phyloP scores from a whole-genome alignment of 2,113 vertebrate species.

The Tinamus guttatus region DNA sequence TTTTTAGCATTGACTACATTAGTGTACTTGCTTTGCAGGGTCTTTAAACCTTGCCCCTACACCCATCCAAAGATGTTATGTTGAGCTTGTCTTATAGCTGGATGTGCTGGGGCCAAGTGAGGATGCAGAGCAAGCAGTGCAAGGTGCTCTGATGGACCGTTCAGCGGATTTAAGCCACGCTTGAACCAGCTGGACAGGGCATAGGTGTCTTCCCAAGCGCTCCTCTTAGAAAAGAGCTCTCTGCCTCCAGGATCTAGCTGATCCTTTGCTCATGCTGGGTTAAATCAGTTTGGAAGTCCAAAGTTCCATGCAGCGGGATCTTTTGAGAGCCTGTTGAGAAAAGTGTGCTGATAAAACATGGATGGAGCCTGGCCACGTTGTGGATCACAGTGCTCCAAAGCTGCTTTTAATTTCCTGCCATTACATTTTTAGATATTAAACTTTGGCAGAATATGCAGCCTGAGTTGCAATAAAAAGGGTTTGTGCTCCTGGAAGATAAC shows the following conservation, averaged over 20 bases:
- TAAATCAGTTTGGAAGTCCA: neutral
- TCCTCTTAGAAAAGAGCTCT: neutral
- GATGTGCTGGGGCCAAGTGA: neutral
- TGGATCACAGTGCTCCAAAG: neutral
- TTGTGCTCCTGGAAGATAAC: neutral
- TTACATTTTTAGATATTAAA: neutral
- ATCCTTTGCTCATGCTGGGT: neutral
- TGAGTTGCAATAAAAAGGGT: neutral
- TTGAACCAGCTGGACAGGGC: neutral
- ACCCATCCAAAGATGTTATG: neutral
- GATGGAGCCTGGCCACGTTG: neutral
- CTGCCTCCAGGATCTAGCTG: neutral
- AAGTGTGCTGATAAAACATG: neutral
- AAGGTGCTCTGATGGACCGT: fast-evolving
- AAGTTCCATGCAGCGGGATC: neutral
- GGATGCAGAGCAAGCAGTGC: neutral
- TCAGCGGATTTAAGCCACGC: neutral
- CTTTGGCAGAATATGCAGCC: neutral
- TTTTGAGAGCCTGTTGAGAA: neutral
- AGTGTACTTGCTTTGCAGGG: neutral
- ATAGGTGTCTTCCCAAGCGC: fast-evolving
- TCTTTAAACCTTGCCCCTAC: neutral
- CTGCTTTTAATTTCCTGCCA: neutral
- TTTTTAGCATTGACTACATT: neutral
- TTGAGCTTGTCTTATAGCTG: neutral